A percentile compares a stretch with the other conserved stretches of the same genome.
phyloP scores from a whole-genome alignment of 2,888 invertebrate genomes.

The Coleophora deauratella region DNA sequence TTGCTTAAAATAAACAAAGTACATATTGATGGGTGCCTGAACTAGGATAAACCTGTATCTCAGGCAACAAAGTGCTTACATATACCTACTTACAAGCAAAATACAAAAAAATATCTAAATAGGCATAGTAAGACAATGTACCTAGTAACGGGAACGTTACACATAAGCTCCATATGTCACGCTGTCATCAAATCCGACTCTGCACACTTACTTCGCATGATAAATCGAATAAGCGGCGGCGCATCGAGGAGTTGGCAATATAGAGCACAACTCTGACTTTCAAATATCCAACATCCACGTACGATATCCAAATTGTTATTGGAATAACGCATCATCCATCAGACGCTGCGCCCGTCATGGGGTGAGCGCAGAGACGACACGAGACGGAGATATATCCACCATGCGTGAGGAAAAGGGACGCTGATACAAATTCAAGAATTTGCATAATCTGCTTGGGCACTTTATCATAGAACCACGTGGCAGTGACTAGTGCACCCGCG shows the following conservation, averaged over 20 bases:
- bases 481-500: conserved; percentile 71
- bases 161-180: too few relatives aligned
- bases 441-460: conserved; percentile 72
- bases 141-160: too few relatives aligned
- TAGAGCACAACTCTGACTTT: conserved; percentile 37
- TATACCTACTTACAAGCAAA: too few relatives aligned
- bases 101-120: too few relatives aligned
- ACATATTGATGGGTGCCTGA: too few relatives aligned
- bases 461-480: conserved; percentile 74
- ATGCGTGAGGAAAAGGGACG: conserved; percentile 36
- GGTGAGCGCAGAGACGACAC: conserved; percentile 41
- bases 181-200: too few relatives aligned
- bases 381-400: conserved; percentile 25
- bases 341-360: conserved; percentile 56
- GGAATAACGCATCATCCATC: conserved; percentile 74
- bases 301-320: conserved; percentile 71
- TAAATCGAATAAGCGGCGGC: conserved; percentile 16
- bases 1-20: too few relatives aligned
- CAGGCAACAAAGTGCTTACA: too few relatives aligned
- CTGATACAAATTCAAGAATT: conserved; percentile 62
- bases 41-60: too few relatives aligned
- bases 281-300: conserved; percentile 53
- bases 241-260: conserved; percentile 21
- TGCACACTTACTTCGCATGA: conserved; percentile 6
- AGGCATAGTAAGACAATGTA: too few relatives aligned